Conservation (phyloP, 2,888 invertebrate species). For the Brachylomia viminalis region DNA sequence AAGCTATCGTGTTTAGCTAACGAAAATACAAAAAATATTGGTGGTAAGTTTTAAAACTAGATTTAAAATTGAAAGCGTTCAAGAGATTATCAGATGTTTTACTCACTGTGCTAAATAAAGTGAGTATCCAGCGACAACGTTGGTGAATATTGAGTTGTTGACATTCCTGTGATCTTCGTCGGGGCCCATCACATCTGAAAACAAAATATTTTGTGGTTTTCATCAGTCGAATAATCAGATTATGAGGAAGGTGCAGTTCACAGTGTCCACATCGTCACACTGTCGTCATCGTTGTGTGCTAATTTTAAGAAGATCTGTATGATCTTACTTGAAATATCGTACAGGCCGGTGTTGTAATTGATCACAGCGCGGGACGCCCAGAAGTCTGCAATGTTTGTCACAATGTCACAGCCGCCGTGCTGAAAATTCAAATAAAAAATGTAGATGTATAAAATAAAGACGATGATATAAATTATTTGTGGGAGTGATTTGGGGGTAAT, state of each 20-base stretch:
- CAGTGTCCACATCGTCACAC: not conserved
- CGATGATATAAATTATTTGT: not conserved
- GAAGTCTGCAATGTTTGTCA: constrained; percentile 90
- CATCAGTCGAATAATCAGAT: not conserved
- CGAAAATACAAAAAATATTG: not conserved
- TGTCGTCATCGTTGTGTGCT: no score
- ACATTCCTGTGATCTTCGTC: constrained; percentile 91
- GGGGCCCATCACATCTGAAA: constrained; percentile 91
- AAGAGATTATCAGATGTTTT: not conserved
- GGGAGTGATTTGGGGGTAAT: not conserved
- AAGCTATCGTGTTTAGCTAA: not conserved
- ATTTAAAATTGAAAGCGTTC: not conserved
- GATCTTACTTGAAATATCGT: constrained; percentile 87
- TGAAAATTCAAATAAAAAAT: constrained; percentile 70
- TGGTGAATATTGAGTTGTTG: constrained; percentile 91
- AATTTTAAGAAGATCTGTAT: not conserved
- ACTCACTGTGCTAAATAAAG: constrained; percentile 89
- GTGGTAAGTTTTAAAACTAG: not conserved
- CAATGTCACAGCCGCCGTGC: constrained; percentile 90
- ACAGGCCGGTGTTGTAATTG: constrained; percentile 85
- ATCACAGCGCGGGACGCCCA: constrained; percentile 90
- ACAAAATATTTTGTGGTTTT: not conserved
- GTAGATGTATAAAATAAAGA: not conserved
- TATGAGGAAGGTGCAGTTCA: not conserved
- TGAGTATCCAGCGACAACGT: constrained; percentile 90